These are phyloP conservation scores for Tetropium fuscum DNA, from an alignment of 2,888 invertebrate species.

Conservation along the genomic window DNA sequence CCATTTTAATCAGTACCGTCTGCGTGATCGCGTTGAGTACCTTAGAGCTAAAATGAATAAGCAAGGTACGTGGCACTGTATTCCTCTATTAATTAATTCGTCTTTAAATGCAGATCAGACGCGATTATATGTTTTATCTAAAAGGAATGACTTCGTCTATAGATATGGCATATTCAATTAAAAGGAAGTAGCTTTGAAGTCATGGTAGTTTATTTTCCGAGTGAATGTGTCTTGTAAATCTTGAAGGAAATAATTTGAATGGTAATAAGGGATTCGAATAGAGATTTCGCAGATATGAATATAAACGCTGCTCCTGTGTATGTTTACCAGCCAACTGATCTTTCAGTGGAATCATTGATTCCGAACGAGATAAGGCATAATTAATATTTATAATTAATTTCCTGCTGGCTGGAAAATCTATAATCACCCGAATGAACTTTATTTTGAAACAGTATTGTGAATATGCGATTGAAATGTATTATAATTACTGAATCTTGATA, in stretches of 20 bases:
- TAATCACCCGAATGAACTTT: too few relatives aligned
- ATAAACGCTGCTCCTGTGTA: slow-evolving; percentile 23
- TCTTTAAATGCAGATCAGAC: slow-evolving; percentile 33
- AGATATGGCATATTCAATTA: slow-evolving; percentile 45
- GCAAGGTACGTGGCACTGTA: slow-evolving; percentile 5
- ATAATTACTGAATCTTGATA: too few relatives aligned
- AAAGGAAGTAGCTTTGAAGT: slow-evolving; percentile 44
- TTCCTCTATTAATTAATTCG: slow-evolving; percentile 31
- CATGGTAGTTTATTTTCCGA: slow-evolving; percentile 42
- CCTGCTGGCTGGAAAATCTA: not conserved
- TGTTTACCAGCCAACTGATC: slow-evolving; percentile 29
- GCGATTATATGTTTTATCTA: slow-evolving; percentile 38
- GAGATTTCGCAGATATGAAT: slow-evolving; percentile 41
- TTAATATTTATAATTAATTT: slow-evolving; percentile 36
- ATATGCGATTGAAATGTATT: too few relatives aligned
- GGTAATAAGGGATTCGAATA: slow-evolving; percentile 42
- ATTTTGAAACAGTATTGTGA: too few relatives aligned
- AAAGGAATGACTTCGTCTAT: slow-evolving; percentile 37
- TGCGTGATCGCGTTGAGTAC: not conserved
- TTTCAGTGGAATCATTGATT: slow-evolving; percentile 40
- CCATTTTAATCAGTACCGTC: not conserved
- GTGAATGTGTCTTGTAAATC: slow-evolving; percentile 40
- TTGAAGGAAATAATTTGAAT: slow-evolving; percentile 41
- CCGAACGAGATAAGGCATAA: slow-evolving; percentile 40
- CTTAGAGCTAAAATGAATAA: not conserved